Base-by-base conservation (phyloP, 2,113 vertebrate genomes). In the Perognathus longimembris region DNA sequence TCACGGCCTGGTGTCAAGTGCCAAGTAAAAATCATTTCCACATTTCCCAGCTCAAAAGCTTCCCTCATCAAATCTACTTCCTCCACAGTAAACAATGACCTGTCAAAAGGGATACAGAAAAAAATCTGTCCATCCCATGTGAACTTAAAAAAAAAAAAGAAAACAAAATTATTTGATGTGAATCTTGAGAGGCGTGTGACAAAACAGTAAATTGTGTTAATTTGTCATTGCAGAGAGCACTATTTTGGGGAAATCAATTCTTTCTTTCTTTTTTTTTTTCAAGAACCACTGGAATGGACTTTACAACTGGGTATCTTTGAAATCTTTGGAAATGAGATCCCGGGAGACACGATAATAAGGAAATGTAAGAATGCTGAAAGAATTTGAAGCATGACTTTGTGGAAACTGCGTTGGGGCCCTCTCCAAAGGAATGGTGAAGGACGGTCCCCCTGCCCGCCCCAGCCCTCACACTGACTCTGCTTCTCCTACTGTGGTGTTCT, bases 301-400 rank as follows among this genome's bases (percentile, higher is more conserved):
- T 86, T 28, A 5, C 38, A 32, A 17, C 79, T 81, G 50, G 50
- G 7, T 76, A 64, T 75, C 71, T 93, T 69, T 28, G 20, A 70
- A 83, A 82, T 76, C 77, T 86, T 88, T 83, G 63, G 67, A 93
- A 92, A 91, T 91, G 50, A 95, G 64, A 87, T 83, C 45, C 64
- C 84, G 70, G 71, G 64, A 84, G 89, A 89, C 38, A 45, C 28
- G 66, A 80, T 70, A 66, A 92, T 88, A 91, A 95, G 83, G 74
- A 94, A 90, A 84, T 91, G 26, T 84, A 93, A 94, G 76, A 91
- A 93, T 71, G 90, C 74, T 87, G 34, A 59, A 96, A 76, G 92
- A 96, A 96, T 96, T 54, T 26, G 22, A 95, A 90, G 80, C 83
- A 92, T 71, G 63, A 61, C 82, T 93, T 93, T 95, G 85, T 90